These are phyloP conservation scores for Temnothorax rugatulus DNA, from an alignment of 2,888 invertebrate species.

Conservation along the genomic window DNA sequence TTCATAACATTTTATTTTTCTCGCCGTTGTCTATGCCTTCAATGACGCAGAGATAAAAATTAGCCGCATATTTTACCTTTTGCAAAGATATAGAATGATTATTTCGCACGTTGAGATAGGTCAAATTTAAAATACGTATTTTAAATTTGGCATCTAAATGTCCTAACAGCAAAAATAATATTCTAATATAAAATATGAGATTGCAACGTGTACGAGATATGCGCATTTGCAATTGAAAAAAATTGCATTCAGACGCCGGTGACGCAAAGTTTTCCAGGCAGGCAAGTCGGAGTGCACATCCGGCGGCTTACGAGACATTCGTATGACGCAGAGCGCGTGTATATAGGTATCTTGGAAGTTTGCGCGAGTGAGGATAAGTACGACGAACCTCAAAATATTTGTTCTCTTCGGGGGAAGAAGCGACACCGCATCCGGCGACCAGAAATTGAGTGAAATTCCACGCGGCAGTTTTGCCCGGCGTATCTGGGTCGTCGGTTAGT, in stretches of 20 bases:
- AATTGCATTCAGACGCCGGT: constrained; percentile 2
- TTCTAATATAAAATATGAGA: neutral
- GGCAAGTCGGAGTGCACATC: constrained; percentile 27
- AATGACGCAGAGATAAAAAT: neutral
- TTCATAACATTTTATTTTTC: neutral
- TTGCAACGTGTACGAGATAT: neutral
- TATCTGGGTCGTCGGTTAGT: constrained; percentile 64
- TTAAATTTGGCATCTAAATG: neutral
- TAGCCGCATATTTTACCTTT: neutral
- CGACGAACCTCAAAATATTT: constrained; percentile 47
- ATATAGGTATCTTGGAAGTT: constrained; percentile 26
- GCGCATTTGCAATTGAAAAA: constrained; percentile 2
- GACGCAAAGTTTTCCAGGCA: constrained; percentile 25
- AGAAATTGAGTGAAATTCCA: constrained; percentile 63
- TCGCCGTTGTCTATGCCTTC: neutral
- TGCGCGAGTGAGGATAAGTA: constrained; percentile 28
- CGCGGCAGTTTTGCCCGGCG: constrained; percentile 60
- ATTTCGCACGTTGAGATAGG: neutral
- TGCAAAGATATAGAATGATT: neutral
- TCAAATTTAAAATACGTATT: neutral
- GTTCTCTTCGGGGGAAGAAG: constrained; percentile 40
- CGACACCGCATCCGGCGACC: constrained; percentile 59
- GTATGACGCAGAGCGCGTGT: constrained; percentile 8
- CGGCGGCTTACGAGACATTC: constrained; percentile 23
- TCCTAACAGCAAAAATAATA: neutral